Base-by-base conservation (phyloP, 2,113 vertebrate genomes). In the Phasianus colchicus region DNA sequence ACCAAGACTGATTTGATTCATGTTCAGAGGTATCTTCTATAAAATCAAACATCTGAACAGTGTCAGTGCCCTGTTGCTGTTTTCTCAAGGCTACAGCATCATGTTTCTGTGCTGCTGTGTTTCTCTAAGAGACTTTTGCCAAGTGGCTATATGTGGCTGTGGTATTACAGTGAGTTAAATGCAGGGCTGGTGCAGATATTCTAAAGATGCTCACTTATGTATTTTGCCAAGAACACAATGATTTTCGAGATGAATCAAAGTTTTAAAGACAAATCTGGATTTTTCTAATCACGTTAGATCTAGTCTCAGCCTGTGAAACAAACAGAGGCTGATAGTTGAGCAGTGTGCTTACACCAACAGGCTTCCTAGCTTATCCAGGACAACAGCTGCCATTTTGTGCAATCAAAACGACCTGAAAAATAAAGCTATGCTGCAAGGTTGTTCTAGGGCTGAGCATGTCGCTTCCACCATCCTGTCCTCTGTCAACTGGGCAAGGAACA, bases 341-440 rank as follows among this genome's bases (percentile, higher is more conserved):
- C 20, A 20, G 40, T 54, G 77, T 63, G 75, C 2, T 45, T 30
- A 52, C 38, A 2, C 21, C 32, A 70, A 6, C 30, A 58, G n/a
- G 36, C 45, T 85, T 74, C 20, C 38, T 19, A 70, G 61, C 55
- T 81, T 50, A 20, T 0, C 24, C 45, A 52, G 70, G 61, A 3
- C 8, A 43, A 29, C 38, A 75, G 55, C 86, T 57, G 19, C 69
- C 70, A 54, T 72, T 82, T 76, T 6, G 3, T 24, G 5, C 0
- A 2, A 67, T 77, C 9, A 1, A 22, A 63, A 21, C 0, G 0
- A 54, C 43, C 86, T 34, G 42, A 93, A 70, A 43, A n/a, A 13
- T 13, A 30, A 60, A 0, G 0, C 14, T 67, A 29, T 52, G 81
- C 47, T 0, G 0, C 2, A 3, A 77, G 69, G 34, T 73, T 80